phyloP scores from a whole-genome alignment of 2,888 invertebrate species.

The Taenaris catops region DNA sequence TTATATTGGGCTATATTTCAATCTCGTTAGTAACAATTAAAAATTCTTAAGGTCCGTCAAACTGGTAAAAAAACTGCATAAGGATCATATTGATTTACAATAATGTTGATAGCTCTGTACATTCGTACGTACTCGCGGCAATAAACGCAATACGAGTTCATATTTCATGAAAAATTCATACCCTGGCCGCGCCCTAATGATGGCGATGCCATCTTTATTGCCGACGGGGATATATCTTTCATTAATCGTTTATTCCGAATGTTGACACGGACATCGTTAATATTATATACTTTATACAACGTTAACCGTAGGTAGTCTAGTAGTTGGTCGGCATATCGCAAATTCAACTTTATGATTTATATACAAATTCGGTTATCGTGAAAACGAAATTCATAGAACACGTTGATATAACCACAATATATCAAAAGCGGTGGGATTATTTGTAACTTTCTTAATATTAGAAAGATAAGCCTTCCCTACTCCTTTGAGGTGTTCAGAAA shows the following conservation, averaged over 20 bases:
- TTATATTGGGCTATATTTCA: too few species aligned
- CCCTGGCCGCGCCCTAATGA: conserved; percentile 64
- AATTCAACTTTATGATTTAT: too few species aligned
- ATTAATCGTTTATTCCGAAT: conserved; percentile 61
- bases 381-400: too few species aligned
- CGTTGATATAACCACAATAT: too few species aligned
- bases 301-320: too few species aligned
- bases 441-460: too few species aligned
- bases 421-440: too few species aligned
- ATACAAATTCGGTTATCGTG: too few species aligned
- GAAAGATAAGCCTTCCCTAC: too few species aligned
- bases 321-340: too few species aligned
- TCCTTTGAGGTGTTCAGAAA: too few species aligned
- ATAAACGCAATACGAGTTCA: conserved; percentile 53
- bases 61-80: conserved; percentile 48
- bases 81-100: conserved; percentile 48
- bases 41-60: conserved; percentile 45
- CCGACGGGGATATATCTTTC: conserved; percentile 62
- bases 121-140: conserved; percentile 37
- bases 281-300: neutral
- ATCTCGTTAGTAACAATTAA: conserved; percentile 45
- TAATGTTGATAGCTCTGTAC: conserved; percentile 39
- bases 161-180: conserved; percentile 79
- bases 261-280: conserved; percentile 32
- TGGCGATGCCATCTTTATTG: conserved; percentile 68